phyloP scores from a whole-genome alignment of 2,797 vertebrate species.

The Enteromius unitaeniatus region DNA sequence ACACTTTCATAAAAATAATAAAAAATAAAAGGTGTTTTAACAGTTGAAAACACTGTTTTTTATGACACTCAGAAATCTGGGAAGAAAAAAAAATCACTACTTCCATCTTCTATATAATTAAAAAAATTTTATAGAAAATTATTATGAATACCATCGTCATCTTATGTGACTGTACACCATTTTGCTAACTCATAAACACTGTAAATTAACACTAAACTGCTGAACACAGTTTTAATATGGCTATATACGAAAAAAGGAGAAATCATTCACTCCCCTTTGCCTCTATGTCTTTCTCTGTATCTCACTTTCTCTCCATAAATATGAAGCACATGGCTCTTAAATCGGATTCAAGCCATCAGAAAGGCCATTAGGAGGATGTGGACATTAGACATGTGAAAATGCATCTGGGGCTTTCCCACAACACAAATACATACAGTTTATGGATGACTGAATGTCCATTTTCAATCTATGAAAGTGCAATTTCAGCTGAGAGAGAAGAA shows the following conservation, averaged over 20 bases:
- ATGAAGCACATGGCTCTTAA: slow-evolving; percentile 4
- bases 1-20: background rate
- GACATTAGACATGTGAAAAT: slow-evolving; percentile 38
- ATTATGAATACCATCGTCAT: background rate
- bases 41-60: background rate
- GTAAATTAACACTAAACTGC: background rate
- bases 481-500: slow-evolving; percentile 28
- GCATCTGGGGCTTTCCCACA: slow-evolving; percentile 38
- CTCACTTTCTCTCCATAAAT: slow-evolving; percentile 28
- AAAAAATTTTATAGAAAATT: background rate
- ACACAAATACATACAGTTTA: slow-evolving; percentile 28
- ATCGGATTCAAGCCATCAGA: slow-evolving; percentile 30
- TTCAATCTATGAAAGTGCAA: slow-evolving; percentile 24
- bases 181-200: background rate
- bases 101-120: background rate
- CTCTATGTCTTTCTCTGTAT: background rate
- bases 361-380: slow-evolving; percentile 21
- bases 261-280: background rate
- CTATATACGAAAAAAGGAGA: background rate
- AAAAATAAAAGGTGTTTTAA: background rate
- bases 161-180: background rate
- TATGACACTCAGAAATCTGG: background rate
- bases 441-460: slow-evolving; percentile 31
- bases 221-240: background rate
- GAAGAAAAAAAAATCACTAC: too few relatives aligned